Percentiles rank a stretch among this genome's conserved stretches.
phyloP scores from a whole-genome alignment of 2,113 vertebrate genomes.

The Psettodes erumei region DNA sequence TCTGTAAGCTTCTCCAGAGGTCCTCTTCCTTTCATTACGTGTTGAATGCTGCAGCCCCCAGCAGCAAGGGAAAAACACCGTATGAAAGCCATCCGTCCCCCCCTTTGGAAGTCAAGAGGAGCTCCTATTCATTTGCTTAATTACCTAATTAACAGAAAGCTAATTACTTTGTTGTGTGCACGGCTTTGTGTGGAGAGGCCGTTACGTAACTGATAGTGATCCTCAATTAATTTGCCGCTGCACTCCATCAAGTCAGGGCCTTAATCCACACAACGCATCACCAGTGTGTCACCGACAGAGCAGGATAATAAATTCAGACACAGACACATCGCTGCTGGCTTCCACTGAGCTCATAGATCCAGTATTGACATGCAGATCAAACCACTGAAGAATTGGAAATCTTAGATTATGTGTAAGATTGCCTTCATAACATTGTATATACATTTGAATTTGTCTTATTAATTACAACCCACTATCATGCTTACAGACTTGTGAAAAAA shows the following conservation, averaged over 20 bases:
- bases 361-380: slow-evolving; percentile 60
- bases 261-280: slow-evolving; percentile 68
- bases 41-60: slow-evolving; percentile 48
- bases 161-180: slow-evolving; percentile 83
- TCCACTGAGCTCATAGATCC: slow-evolving; percentile 29
- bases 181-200: slow-evolving; percentile 70
- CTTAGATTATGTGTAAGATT: slow-evolving; percentile 38
- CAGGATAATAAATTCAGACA: slow-evolving; percentile 47
- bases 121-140: slow-evolving; percentile 83
- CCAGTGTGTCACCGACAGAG: slow-evolving; percentile 45
- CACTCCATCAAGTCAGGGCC: slow-evolving; percentile 70
- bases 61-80: slow-evolving; percentile 48
- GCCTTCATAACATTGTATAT: slow-evolving; percentile 4
- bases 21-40: slow-evolving; percentile 46
- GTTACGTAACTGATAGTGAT: slow-evolving; percentile 81
- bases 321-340: slow-evolving; percentile 15
- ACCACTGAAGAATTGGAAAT: slow-evolving; percentile 34
- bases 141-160: slow-evolving; percentile 85
- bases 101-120: slow-evolving; percentile 72
- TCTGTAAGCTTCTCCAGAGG: slow-evolving; percentile 21
- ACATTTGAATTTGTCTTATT: slow-evolving; percentile 25
- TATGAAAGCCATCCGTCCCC: slow-evolving; percentile 62
- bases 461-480: slow-evolving; percentile 42
- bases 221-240: slow-evolving; percentile 81
- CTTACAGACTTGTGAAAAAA: slow-evolving; percentile 34